Percentiles rank a stretch among this genome's conserved stretches.
These are phyloP conservation scores for Stenolophus ochropezus DNA, from an alignment of 2,888 invertebrate genomes.

Conservation along the genomic window DNA sequence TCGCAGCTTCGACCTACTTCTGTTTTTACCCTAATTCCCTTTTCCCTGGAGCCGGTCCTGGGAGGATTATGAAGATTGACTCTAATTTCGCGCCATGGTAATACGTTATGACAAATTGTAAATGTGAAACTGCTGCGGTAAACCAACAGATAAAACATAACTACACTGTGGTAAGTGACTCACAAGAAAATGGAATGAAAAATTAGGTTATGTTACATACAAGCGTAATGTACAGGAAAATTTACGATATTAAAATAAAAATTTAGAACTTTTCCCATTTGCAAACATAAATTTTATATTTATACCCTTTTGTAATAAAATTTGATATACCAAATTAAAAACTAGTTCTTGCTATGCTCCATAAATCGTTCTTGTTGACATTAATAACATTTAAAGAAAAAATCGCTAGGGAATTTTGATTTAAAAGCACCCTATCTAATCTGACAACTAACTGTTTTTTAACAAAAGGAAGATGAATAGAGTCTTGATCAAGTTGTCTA, in stretches of 20 bases:
- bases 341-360: not conserved
- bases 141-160: slow-evolving; percentile 1
- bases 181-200: not conserved
- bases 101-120: slow-evolving; percentile 43
- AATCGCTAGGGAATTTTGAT: not conserved
- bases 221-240: not conserved
- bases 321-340: not conserved
- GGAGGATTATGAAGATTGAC: slow-evolving; percentile 40
- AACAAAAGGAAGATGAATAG: no score
- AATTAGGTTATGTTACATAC: not conserved
- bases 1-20: not conserved
- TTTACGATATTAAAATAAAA: not conserved
- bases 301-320: not conserved
- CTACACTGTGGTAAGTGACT: not conserved
- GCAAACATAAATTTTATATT: not conserved
- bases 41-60: not conserved
- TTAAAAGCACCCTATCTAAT: not conserved
- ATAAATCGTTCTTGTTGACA: not conserved
- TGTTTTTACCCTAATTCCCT: slow-evolving; percentile 12
- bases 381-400: not conserved
- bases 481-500: no score
- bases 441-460: no score
- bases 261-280: not conserved
- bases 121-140: slow-evolving; percentile 15
- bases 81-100: slow-evolving; percentile 27